Conservation (phyloP, 92 coral and sea anemone genomes). For the Muricea muricata region DNA sequence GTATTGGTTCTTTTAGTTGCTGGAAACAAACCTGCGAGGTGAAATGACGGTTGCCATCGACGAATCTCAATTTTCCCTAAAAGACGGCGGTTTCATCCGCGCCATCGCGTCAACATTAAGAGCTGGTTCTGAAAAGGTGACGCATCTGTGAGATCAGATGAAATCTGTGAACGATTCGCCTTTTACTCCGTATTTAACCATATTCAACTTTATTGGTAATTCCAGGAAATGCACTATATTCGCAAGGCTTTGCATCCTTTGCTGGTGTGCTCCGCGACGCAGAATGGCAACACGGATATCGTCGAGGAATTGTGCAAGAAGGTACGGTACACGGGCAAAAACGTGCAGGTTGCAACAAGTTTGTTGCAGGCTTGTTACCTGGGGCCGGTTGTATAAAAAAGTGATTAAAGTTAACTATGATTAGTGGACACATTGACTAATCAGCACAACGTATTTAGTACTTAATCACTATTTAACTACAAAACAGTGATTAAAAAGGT, state of each 20-base stretch:
- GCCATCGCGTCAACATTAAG: slow-evolving; percentile 87
- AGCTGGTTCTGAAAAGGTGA: slow-evolving; percentile 81
- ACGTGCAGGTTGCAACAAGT: too few relatives aligned
- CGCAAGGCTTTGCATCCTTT: slow-evolving; percentile 84
- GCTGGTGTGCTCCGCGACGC: slow-evolving; percentile 91
- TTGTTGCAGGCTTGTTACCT: too few relatives aligned
- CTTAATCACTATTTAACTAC: too few relatives aligned
- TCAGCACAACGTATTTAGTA: too few relatives aligned
- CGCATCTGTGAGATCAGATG: too few relatives aligned
- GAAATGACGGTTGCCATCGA: slow-evolving; percentile 91
- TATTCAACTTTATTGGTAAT: background rate
- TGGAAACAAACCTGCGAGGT: slow-evolving; percentile 85
- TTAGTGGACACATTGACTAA: too few relatives aligned
- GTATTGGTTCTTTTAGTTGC: slow-evolving; percentile 50
- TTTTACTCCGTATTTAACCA: background rate
- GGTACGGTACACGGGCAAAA: slow-evolving; percentile 36
- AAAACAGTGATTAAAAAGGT: too few relatives aligned
- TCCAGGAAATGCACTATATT: slow-evolving; percentile 88
- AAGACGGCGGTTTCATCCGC: slow-evolving; percentile 84
- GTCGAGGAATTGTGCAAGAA: slow-evolving; percentile 78
- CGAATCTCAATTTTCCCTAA: slow-evolving; percentile 90
- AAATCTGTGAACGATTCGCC: too few relatives aligned
- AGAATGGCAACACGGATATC: slow-evolving; percentile 74
- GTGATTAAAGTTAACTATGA: too few relatives aligned
- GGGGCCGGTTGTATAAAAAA: too few relatives aligned